phyloP scores from a whole-genome alignment of 2,888 invertebrate genomes.

The Phengaris alcon region DNA sequence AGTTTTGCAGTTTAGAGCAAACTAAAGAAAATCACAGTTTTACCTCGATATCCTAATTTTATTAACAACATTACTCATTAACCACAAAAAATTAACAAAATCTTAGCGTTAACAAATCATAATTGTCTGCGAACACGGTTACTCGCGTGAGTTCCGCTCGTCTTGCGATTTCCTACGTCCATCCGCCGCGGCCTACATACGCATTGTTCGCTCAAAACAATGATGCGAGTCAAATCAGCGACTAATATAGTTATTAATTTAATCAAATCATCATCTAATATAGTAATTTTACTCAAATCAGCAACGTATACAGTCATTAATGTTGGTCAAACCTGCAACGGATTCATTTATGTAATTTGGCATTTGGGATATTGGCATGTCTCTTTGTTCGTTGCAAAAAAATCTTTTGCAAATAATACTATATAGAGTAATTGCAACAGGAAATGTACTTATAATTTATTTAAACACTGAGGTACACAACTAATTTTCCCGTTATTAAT shows the following conservation, averaged over 20 bases:
- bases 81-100: not conserved
- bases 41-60: not conserved
- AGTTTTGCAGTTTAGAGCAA: not conserved
- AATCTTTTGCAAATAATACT: not conserved
- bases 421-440: no score
- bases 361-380: not conserved
- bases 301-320: not conserved
- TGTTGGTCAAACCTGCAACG: not conserved
- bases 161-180: constrained; percentile 47
- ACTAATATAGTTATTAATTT: not conserved
- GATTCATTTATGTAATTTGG: not conserved
- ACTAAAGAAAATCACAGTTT: not conserved
- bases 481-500: no score
- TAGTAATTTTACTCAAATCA: not conserved
- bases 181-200: constrained; percentile 41
- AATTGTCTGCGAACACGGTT: constrained; percentile 28
- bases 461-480: no score
- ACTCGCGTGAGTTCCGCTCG: constrained; percentile 57
- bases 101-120: constrained; percentile 8
- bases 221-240: not conserved
- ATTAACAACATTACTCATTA: not conserved
- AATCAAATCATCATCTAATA: not conserved
- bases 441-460: no score
- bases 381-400: not conserved
- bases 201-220: constrained; percentile 17